A percentile compares a stretch with the other conserved stretches of the same genome.
Evolutionary conservation across 2,113 vertebrate species (phyloP).

Genomic region (Andinoacara biseriatus): DNA sequence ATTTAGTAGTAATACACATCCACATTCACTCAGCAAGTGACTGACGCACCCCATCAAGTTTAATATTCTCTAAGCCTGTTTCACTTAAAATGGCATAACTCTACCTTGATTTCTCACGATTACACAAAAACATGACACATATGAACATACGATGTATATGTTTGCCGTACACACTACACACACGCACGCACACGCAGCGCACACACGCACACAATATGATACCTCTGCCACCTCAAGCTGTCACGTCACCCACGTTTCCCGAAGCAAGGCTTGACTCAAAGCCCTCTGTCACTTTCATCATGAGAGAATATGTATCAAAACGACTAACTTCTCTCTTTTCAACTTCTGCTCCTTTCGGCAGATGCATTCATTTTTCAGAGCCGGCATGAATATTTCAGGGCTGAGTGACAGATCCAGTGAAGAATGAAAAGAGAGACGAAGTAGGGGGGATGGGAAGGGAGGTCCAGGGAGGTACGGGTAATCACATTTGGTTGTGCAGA

Average conservation of each 20-base stretch:
- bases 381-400: slow-evolving; percentile 75
- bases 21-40: neutral
- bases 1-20: slow-evolving; percentile 4
- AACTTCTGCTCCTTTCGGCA: slow-evolving; percentile 72
- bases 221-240: neutral
- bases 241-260: slow-evolving; percentile 38
- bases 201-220: neutral
- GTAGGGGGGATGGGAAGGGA: neutral
- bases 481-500: slow-evolving; percentile 74
- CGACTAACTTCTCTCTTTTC: slow-evolving; percentile 69
- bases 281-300: slow-evolving; percentile 69
- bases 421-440: slow-evolving; percentile 68
- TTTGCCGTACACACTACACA: neutral
- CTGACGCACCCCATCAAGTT: neutral
- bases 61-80: neutral
- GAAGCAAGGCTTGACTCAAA: slow-evolving; percentile 57
- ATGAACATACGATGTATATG: neutral
- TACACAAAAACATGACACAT: neutral
- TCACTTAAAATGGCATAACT: neutral
- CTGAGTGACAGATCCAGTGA: slow-evolving; percentile 77
- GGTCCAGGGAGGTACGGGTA: slow-evolving; percentile 64
- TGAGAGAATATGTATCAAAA: slow-evolving; percentile 66
- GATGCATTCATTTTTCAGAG: slow-evolving; percentile 79
- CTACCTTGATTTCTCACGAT: neutral
- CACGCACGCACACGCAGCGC: neutral